phyloP scores from a whole-genome alignment of 2,113 vertebrate genomes.

The Scopus umbretta region DNA sequence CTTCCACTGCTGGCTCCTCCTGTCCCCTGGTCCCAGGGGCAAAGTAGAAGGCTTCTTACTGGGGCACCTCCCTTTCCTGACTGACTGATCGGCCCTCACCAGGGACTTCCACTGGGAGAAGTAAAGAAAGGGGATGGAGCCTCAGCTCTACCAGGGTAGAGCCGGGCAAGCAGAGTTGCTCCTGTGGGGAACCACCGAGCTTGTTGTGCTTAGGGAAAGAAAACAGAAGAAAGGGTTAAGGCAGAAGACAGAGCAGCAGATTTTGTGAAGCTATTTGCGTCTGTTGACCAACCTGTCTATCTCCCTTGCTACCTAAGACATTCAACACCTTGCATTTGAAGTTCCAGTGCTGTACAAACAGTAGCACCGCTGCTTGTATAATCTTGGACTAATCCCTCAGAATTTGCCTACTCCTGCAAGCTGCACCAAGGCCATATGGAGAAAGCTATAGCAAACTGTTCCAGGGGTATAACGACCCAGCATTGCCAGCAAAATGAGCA shows the following conservation, averaged over 20 bases:
- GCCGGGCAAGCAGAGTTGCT: rapidly evolving
- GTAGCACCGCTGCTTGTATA: background rate
- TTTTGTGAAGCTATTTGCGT: background rate
- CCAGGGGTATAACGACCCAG: rapidly evolving
- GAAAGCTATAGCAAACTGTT: background rate
- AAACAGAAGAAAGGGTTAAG: background rate
- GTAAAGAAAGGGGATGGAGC: background rate
- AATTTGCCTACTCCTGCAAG: background rate
- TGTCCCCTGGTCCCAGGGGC: background rate
- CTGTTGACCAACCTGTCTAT: background rate
- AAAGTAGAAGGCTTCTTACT: background rate
- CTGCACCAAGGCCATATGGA: background rate
- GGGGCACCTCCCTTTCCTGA: background rate
- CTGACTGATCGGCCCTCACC: rapidly evolving
- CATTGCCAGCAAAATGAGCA: background rate
- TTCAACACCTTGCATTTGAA: background rate
- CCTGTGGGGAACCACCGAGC: background rate
- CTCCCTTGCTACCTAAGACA: background rate
- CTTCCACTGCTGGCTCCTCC: background rate
- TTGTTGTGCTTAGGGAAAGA: background rate
- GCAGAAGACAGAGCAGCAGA: background rate
- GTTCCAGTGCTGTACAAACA: background rate
- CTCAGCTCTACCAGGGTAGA: background rate
- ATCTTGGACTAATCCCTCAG: background rate
- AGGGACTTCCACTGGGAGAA: background rate